Percentiles rank a stretch among this genome's conserved stretches.
Conservation (phyloP, 2,888 invertebrate species). For the Temnothorax rugatulus region DNA sequence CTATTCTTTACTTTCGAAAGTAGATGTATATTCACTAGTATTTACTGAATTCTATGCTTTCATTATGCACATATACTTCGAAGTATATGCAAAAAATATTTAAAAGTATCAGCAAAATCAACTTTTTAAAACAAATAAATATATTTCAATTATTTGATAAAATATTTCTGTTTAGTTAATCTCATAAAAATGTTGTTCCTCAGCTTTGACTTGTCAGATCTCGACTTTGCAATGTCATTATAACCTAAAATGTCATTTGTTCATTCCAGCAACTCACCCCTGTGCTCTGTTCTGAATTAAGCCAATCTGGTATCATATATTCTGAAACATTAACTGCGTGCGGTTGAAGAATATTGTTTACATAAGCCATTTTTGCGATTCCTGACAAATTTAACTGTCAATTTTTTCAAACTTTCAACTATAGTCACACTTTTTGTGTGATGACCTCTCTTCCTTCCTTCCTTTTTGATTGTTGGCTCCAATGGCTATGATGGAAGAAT, state of each 20-base stretch:
- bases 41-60: not conserved
- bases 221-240: slow-evolving; percentile 84
- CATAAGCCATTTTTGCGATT: slow-evolving; percentile 66
- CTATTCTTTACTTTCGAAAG: not conserved
- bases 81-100: slow-evolving; percentile 1
- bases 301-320: slow-evolving; percentile 88
- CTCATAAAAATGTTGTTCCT: slow-evolving; percentile 36
- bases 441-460: too few species aligned
- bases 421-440: not conserved
- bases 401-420: not conserved
- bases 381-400: slow-evolving; percentile 17
- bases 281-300: slow-evolving; percentile 92
- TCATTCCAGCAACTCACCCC: slow-evolving; percentile 88
- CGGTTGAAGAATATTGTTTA: slow-evolving; percentile 63
- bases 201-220: slow-evolving; percentile 30
- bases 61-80: not conserved
- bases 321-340: slow-evolving; percentile 58
- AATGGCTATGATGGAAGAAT: too few species aligned
- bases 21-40: not conserved
- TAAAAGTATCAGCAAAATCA: not conserved
- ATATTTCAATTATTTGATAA: not conserved
- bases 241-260: slow-evolving; percentile 81
- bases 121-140: not conserved
- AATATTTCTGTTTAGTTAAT: not conserved
- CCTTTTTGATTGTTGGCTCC: too few species aligned